phyloP scores from a whole-genome alignment of 2,797 vertebrate genomes.

The Phrynocephalus forsythii region DNA sequence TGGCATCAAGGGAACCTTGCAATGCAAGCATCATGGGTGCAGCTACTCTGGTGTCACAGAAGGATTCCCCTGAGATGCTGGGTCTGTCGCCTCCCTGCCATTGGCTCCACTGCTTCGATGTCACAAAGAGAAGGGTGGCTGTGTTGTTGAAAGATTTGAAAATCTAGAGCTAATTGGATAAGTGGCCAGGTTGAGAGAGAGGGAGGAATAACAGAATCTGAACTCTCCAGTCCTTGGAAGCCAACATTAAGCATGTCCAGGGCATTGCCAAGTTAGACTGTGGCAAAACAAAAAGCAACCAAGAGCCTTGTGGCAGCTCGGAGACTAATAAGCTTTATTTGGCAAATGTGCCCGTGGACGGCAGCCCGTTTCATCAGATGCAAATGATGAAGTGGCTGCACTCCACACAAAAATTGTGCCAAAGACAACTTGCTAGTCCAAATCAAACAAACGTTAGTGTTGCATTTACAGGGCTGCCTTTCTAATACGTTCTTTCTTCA shows the following conservation, averaged over 20 bases:
- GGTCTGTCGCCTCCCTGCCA: too few species aligned
- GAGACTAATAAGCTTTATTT: too few species aligned
- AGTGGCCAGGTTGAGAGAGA: not conserved
- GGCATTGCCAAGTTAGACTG: too few species aligned
- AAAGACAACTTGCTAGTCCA: too few species aligned
- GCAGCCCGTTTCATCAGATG: too few species aligned
- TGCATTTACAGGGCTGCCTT: not conserved
- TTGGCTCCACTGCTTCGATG: not conserved
- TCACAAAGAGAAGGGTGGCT: too few species aligned
- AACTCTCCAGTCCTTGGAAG: not conserved
- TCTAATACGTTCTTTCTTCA: not conserved
- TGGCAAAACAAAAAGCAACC: too few species aligned
- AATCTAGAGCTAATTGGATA: not conserved
- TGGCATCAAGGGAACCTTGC: not conserved
- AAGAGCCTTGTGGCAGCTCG: too few species aligned
- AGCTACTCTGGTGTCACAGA: not conserved
- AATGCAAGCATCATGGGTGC: not conserved
- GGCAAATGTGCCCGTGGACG: too few species aligned
- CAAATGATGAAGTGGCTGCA: too few species aligned
- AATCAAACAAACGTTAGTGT: not conserved
- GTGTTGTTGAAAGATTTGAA: not conserved
- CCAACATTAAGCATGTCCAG: not conserved
- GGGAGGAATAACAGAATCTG: not conserved
- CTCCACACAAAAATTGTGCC: too few species aligned
- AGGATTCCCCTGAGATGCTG: not conserved